These are phyloP conservation scores for Cyphomyrus discorhynchus DNA, from an alignment of 2,113 vertebrate genomes.

Conservation along the genomic window DNA sequence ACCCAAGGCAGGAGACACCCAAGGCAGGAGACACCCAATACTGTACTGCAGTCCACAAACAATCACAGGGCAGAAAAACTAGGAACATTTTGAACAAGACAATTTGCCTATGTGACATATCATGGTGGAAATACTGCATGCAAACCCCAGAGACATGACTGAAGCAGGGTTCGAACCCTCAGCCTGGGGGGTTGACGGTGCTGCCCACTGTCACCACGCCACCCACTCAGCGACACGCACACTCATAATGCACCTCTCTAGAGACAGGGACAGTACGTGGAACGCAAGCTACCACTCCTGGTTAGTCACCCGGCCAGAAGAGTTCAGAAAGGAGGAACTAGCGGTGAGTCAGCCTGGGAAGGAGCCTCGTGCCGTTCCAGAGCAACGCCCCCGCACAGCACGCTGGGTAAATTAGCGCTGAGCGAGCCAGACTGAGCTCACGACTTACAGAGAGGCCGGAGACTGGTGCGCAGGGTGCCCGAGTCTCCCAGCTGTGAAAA, in stretches of 20 bases:
- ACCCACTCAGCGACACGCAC: not conserved
- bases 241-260: not conserved
- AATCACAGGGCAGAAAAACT: not conserved
- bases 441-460: not conserved
- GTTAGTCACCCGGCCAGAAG: not conserved
- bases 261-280: not conserved
- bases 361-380: not conserved
- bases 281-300: not conserved
- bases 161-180: not conserved
- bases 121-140: not conserved
- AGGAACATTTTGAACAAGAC: not conserved
- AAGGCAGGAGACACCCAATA: not conserved
- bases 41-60: not conserved
- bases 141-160: not conserved
- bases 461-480: not conserved
- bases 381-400: not conserved
- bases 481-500: not conserved
- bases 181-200: not conserved
- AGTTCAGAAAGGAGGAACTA: not conserved
- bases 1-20: not conserved
- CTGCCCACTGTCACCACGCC: not conserved
- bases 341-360: not conserved
- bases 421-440: not conserved
- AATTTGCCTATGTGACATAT: not conserved
- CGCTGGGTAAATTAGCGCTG: not conserved